phyloP scores from a whole-genome alignment of 1,140 invertebrate genomes.

The Mya arenaria region DNA sequence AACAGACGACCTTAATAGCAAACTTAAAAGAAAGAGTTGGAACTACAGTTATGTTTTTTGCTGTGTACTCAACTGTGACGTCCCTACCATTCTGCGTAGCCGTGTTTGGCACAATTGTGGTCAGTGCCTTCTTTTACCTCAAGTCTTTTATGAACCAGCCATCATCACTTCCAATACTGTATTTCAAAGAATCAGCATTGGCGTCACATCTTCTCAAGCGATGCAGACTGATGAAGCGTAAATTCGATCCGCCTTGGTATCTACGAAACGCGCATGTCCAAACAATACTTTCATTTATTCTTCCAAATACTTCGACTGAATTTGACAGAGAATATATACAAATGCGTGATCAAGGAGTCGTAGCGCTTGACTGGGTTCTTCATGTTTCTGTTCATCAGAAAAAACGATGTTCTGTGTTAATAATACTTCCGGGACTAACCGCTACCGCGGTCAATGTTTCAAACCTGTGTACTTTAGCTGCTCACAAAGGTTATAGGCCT shows the following conservation, averaged over 20 bases:
- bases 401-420: constrained; percentile 63
- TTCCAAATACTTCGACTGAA: constrained; percentile 45
- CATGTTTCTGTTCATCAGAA: constrained; percentile 57
- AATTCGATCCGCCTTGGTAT: constrained; percentile 68
- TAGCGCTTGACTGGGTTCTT: constrained; percentile 76
- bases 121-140: constrained; percentile 59
- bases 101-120: constrained; percentile 59
- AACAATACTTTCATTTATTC: constrained; percentile 65
- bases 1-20: too few species aligned
- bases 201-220: constrained; percentile 68
- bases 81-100: constrained; percentile 48
- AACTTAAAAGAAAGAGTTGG: too few species aligned
- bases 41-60: too few species aligned
- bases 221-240: constrained; percentile 61
- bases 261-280: constrained; percentile 71
- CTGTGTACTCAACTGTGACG: constrained; percentile 1
- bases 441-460: constrained; percentile 60
- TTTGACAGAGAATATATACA: constrained; percentile 71
- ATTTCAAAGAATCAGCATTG: constrained; percentile 73
- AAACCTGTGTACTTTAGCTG: constrained; percentile 59
- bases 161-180: constrained; percentile 66
- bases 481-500: constrained; percentile 67
- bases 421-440: constrained; percentile 72
- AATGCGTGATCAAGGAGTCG: constrained; percentile 73
- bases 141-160: constrained; percentile 59